phyloP scores from a whole-genome alignment of 2,113 vertebrate genomes.

The Oreochromis aureus region DNA sequence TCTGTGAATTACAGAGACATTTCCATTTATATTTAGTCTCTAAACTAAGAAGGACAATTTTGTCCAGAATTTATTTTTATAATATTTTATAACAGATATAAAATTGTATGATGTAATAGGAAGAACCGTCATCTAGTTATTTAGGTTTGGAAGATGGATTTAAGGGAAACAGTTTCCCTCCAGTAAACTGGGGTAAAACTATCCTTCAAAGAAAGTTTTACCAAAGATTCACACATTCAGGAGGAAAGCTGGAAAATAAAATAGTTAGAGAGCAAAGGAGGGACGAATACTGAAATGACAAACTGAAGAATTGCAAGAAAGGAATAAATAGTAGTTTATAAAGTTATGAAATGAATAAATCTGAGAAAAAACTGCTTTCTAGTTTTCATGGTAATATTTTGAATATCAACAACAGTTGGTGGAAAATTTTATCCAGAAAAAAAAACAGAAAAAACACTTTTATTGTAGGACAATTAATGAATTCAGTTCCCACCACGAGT shows the following conservation, averaged over 20 bases:
- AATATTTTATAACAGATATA: neutral
- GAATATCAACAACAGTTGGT: neutral
- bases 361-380: neutral
- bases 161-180: neutral
- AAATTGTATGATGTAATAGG: neutral
- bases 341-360: neutral
- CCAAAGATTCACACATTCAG: neutral
- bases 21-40: neutral
- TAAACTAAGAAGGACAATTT: neutral
- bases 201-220: neutral
- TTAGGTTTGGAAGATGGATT: neutral
- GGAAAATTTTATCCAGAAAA: neutral
- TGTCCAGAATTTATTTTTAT: neutral
- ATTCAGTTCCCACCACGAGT: neutral
- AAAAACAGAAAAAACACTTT: neutral
- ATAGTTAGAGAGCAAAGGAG: rapidly evolving
- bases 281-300: rapidly evolving
- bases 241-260: neutral
- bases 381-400: neutral
- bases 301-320: neutral
- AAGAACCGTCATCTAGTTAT: neutral
- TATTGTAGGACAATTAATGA: neutral
- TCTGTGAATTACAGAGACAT: neutral
- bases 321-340: neutral
- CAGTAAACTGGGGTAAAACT: neutral